phyloP scores from a whole-genome alignment of 2,888 invertebrate species.

The Meiosimyza decipiens region DNA sequence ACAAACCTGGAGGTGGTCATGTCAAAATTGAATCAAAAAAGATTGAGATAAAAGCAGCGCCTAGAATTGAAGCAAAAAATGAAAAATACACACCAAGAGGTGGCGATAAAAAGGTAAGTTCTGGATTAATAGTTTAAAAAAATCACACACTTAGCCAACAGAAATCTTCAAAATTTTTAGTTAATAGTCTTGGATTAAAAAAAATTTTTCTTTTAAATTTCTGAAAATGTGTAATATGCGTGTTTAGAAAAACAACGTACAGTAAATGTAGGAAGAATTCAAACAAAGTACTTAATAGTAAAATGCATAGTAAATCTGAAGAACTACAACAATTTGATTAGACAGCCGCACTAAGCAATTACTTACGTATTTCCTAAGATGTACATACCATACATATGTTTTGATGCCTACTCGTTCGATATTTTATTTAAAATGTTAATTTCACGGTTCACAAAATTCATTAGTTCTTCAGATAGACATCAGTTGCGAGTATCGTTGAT shows the following conservation, averaged over 20 bases:
- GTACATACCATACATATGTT: conserved; percentile 1
- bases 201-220: background rate
- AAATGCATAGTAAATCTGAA: too few species aligned
- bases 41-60: conserved; percentile 84
- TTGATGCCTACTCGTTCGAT: background rate
- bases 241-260: too few species aligned
- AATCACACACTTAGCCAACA: too few species aligned
- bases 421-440: conserved; percentile 48
- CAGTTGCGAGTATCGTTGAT: background rate
- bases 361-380: background rate
- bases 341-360: background rate
- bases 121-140: conserved; percentile 11
- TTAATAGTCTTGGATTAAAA: too few species aligned
- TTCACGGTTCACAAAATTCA: conserved; percentile 61
- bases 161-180: too few species aligned
- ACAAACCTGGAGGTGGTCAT: conserved; percentile 90
- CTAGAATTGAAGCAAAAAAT: conserved; percentile 92
- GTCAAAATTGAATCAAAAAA: conserved; percentile 89
- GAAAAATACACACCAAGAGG: conserved; percentile 88
- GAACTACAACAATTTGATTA: background rate
- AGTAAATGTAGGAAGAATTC: too few species aligned
- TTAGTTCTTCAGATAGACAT: background rate
- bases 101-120: conserved; percentile 87
- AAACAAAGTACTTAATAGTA: too few species aligned
- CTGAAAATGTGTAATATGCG: background rate